Base-by-base conservation (phyloP, 2,113 vertebrate genomes). In the Clarias magur region DNA sequence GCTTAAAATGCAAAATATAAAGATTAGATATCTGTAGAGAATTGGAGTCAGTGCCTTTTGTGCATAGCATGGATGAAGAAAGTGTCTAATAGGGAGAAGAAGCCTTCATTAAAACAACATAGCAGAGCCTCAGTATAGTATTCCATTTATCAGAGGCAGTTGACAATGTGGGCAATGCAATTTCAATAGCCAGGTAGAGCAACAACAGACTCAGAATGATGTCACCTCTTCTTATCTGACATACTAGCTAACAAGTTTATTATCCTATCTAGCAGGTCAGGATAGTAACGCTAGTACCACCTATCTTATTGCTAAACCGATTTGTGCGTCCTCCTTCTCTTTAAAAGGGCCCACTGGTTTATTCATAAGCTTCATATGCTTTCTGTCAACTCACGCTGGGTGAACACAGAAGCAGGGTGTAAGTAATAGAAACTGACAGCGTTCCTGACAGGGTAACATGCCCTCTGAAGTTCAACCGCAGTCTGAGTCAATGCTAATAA, bases 331-430 rank as follows among this genome's bases (percentile, higher is more conserved):
- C 88, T 78, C 83, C 88, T 83, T 89, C 86, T 92, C 92, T 93
- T 95, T 95, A 96, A 94, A 94, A 92, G 91, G 86, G 85, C 87
- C 63, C 78, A 90, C 89, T 95, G 91, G 92, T 94, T 95, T 93
- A 95, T 96, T 96, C 93, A 96, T 95, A 93, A 93, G 91, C 91
- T 95, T 94, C 92, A 92, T 94, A 92, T 93, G 93, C 91, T 92
- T 94, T 90, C 94, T 95, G 95, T 95, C 95, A 94, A 91, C 91
- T 94, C 92, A 91, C 93, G 95, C 95, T 91, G 91, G 92, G 91
- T 92, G 91, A 91, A 91, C 88, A 90, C 91, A 93, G 95, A 94
- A 92, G 89, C 91, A 91, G 82, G 80, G 88, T 92, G 93, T 95
- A 95, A 95, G 95, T 95, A 95, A 95, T 95, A 92, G 89, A 95